Evolutionary conservation across 2,888 invertebrate species (phyloP).

Genomic region (Anorthoa munda): DNA sequence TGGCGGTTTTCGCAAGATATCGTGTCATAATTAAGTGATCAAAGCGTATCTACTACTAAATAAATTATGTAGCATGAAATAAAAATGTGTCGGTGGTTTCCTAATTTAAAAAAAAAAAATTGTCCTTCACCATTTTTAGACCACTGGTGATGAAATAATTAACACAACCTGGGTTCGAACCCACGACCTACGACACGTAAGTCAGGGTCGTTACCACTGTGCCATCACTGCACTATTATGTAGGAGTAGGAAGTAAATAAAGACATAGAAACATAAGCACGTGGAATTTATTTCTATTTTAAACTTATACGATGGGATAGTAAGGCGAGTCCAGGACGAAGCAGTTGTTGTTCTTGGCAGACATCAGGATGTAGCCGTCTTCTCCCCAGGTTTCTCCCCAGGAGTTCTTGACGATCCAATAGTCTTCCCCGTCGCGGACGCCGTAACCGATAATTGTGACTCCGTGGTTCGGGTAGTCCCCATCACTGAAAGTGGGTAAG

Average conservation of each 20-base stretch:
- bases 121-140: too few species aligned
- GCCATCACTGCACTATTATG: too few species aligned
- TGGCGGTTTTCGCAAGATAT: too few species aligned
- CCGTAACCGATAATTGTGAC: slow-evolving; percentile 79
- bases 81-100: too few species aligned
- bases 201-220: too few species aligned
- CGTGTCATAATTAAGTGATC: too few species aligned
- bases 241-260: not conserved
- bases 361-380: slow-evolving; percentile 75
- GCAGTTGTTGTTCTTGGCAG: slow-evolving; percentile 74
- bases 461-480: slow-evolving; percentile 66
- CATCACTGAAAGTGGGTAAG: slow-evolving; percentile 37
- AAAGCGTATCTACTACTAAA: too few species aligned
- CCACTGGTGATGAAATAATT: too few species aligned
- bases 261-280: slow-evolving; percentile 58
- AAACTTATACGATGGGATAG: slow-evolving; percentile 62
- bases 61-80: too few species aligned
- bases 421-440: slow-evolving; percentile 69
- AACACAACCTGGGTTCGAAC: too few species aligned
- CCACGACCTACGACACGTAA: too few species aligned
- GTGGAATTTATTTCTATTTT: slow-evolving; percentile 66
- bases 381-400: slow-evolving; percentile 78
- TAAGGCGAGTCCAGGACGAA: slow-evolving; percentile 67
- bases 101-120: too few species aligned
- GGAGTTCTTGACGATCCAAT: slow-evolving; percentile 81